These are phyloP conservation scores for Epizoanthus fatuus DNA, from an alignment of 92 coral and sea anemone genomes.

Conservation along the genomic window DNA sequence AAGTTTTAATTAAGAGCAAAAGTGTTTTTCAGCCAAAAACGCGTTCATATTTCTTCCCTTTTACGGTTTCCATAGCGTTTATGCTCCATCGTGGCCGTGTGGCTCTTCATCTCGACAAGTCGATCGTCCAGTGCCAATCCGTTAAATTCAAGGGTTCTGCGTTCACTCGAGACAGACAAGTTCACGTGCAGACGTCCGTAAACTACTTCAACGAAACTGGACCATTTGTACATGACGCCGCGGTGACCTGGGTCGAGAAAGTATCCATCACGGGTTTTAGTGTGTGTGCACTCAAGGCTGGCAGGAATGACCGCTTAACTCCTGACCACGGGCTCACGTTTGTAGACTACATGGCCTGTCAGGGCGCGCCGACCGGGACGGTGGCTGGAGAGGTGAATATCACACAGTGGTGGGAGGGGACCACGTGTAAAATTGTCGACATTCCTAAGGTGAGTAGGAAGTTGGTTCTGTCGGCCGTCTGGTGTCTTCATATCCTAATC, in stretches of 20 bases:
- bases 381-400: constrained; percentile 73
- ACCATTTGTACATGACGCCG: constrained; percentile 78
- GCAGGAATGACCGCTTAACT: constrained; percentile 74
- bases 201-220: constrained; percentile 65
- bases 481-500: background rate
- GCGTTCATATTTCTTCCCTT: background rate
- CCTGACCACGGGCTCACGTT: constrained; percentile 73
- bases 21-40: background rate
- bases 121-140: constrained; percentile 62
- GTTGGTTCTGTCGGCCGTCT: too few species aligned
- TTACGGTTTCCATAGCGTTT: constrained; percentile 42
- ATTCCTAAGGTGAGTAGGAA: constrained; percentile 54
- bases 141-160: constrained; percentile 56
- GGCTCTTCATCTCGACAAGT: constrained; percentile 58
- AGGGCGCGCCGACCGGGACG: constrained; percentile 73
- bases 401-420: constrained; percentile 75
- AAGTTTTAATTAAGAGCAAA: background rate
- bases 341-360: constrained; percentile 80
- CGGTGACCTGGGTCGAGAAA: constrained; percentile 82
- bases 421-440: constrained; percentile 59
- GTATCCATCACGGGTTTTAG: constrained; percentile 62
- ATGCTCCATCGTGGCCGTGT: constrained; percentile 76
- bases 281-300: constrained; percentile 77
- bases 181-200: constrained; percentile 70
- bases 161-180: constrained; percentile 37